Base-by-base conservation (phyloP, 2,113 vertebrate genomes). In the Colistium nudipinnis region DNA sequence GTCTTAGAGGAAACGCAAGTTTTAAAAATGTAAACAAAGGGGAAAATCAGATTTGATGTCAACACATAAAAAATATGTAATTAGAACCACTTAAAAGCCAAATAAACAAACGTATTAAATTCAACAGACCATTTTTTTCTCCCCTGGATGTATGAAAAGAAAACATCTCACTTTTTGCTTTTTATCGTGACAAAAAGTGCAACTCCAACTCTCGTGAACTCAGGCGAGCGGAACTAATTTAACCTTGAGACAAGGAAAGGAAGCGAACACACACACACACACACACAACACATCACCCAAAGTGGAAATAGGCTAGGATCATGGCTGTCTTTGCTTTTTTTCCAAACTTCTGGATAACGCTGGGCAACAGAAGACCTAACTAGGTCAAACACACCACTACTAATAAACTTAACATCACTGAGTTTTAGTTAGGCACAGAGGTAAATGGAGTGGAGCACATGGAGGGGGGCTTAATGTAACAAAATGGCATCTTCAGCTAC, bases 401-500 rank as follows among this genome's bases (percentile, higher is more conserved):
- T 65, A 39, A 60, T 30, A 53, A 80, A 74, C 25, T 20, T 38
- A 27, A 30, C 17, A 43, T 35, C 36, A 17, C 14, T 45, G 27
- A 54, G 62, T 51, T 30, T 2, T 11, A 54, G 66, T 51, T 44
- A 68, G 48, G 33, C 61, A 67, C 30, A 6, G 38, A 49, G 24
- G 43, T 79, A 55, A 77, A 70, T 28, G 33, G 75, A 65, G 68
- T 17, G 19, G 45, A 67, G 65, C 80, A 72, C 65, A 84, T 62
- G 47, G 70, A 54, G 68, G 62, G 30, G 44, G 47, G 62, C 76
- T 83, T 88, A 79, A 72, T 82, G 73, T 78, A 83, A 86, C 87
- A 91, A 91, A 90, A 92, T 90, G 88, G 87, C 86, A 90, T 91
- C 88, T 84, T 87, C 73, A 67, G 82, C 86, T 79, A 72, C 69